Evolutionary conservation across 2,113 vertebrate genomes (phyloP), one percentile per base, ranked within the genome.

Genomic region (Physeter macrocephalus): DNA sequence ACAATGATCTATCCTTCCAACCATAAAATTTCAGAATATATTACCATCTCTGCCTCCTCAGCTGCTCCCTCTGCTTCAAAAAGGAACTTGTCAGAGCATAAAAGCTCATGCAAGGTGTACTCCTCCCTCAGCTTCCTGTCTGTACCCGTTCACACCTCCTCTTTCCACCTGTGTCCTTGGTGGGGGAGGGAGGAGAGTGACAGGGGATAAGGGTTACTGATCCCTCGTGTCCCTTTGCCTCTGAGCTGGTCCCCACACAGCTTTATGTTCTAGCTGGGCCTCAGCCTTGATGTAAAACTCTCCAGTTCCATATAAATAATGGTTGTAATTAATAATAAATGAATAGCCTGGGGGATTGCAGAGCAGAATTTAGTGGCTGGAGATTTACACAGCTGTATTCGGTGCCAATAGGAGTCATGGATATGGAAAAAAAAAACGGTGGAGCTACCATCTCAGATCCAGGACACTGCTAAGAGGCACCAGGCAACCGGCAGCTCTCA

Each of bases 241-340:
- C 57, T 52, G 29, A 91, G 49, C 18, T 74, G 54, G 74, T 77
- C 59, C 71, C 81, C 54, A 15, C 3, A 49, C 54, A 78, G n/a
- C 75, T 95, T 94, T 96, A 88, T 88, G 86, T 66, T 85, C 46
- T 61, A 93, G 85, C 52, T 31, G 17, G 66, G 62, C 17, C 74
- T 82, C 87, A 31, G 92, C 88, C 64, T 95, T 97, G 95, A 97
- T 8, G 0, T 96, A 95, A 97, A 96, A 80, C 82, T 96, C 78
- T 86, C 62, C 36, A 69, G 74, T 93, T 97, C 91, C 92, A 88
- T 95, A 97, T 93, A 96, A 98, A 97, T 97, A 98, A 98, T 31
- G 39, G 74, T 81, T 92, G 14, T 92, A 95, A 98, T 98, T 98
- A 98, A 98, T 98, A 98, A 98, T 97, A 95, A 97, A 97, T 97